These are phyloP conservation scores for Seladonia tumulorum DNA, from an alignment of 2,888 invertebrate species.

Conservation along the genomic window DNA sequence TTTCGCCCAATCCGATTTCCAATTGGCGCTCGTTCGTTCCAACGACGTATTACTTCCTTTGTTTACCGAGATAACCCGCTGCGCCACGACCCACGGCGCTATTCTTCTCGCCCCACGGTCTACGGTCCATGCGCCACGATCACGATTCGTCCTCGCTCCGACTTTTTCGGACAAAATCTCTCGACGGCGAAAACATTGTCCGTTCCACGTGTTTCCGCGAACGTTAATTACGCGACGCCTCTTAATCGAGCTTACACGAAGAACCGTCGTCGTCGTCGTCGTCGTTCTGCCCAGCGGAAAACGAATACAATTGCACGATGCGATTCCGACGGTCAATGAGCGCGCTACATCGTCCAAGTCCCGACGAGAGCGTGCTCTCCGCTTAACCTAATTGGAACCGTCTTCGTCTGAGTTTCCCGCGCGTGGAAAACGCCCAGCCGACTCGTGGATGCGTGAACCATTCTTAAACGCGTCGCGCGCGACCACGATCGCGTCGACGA, in stretches of 20 bases:
- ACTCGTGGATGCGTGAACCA: neutral
- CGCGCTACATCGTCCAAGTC: neutral
- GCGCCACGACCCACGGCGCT: slow-evolving; percentile 5
- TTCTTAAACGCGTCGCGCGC: neutral
- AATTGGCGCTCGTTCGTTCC: slow-evolving; percentile 47
- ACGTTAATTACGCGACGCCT: slow-evolving; percentile 44
- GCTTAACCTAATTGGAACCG: slow-evolving; percentile 37
- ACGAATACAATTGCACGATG: slow-evolving; percentile 22
- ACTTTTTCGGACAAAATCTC: neutral
- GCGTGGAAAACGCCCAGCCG: neutral
- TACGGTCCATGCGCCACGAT: neutral
- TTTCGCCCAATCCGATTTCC: slow-evolving; percentile 80
- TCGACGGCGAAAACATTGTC: neutral
- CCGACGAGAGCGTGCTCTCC: neutral
- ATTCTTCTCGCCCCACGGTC: slow-evolving; percentile 11
- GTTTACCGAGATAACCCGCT: slow-evolving; percentile 35
- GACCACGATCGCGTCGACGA: neutral
- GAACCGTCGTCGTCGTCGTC: neutral
- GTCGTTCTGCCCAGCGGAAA: neutral
- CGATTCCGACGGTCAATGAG: neutral
- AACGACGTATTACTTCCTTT: slow-evolving; percentile 33
- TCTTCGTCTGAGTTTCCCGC: neutral
- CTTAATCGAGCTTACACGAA: slow-evolving; percentile 7
- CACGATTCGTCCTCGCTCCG: neutral
- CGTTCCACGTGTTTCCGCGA: neutral